phyloP scores from a whole-genome alignment of 1,140 invertebrate species.

The Megalopta genalis region DNA sequence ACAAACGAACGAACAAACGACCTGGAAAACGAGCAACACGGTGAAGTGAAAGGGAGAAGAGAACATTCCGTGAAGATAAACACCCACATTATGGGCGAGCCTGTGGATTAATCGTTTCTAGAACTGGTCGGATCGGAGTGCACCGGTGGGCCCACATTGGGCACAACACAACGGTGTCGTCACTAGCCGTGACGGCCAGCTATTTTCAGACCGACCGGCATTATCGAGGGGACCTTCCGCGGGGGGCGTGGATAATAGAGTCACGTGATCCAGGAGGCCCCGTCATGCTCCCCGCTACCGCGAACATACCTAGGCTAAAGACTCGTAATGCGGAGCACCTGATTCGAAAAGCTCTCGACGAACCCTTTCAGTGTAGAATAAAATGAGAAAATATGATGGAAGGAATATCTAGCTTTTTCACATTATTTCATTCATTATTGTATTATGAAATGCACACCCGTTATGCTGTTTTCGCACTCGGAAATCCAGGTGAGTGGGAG shows the following conservation, averaged over 20 bases:
- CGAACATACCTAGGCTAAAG: no score
- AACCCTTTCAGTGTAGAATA: no score
- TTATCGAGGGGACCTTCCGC: constrained; percentile 37
- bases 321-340: no score
- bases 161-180: constrained; percentile 37
- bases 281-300: background rate
- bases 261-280: constrained; percentile 18
- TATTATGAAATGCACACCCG: no score
- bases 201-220: constrained; percentile 69
- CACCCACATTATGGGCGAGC: background rate
- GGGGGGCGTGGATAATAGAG: constrained; percentile 12
- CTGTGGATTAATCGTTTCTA: background rate
- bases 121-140: background rate
- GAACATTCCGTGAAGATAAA: background rate
- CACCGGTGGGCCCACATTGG: constrained; percentile 53
- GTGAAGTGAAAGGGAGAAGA: background rate
- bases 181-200: constrained; percentile 57
- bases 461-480: no score
- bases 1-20: background rate
- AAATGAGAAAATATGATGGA: no score
- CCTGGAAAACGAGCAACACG: background rate
- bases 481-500: no score
- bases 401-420: no score
- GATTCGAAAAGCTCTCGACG: no score
- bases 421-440: no score